A percentile compares a stretch with the other conserved stretches of the same genome.
Conservation (phyloP, 2,797 vertebrate species). For the Moxostoma hubbsi region DNA sequence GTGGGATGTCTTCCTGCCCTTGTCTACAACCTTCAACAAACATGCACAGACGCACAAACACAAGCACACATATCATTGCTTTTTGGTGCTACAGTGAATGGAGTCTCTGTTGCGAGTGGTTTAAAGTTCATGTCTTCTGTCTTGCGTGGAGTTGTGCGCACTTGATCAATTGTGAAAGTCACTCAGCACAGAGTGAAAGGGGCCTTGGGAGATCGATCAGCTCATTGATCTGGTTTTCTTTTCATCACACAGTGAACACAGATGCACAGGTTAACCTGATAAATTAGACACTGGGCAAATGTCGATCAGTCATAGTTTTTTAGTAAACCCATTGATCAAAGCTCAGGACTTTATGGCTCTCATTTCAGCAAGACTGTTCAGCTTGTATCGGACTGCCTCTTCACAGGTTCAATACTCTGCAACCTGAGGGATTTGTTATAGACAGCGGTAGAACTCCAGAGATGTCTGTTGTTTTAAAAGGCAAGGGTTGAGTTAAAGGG, state of each 20-base stretch:
- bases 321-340: constrained; percentile 55
- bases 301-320: constrained; percentile 66
- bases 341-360: constrained; percentile 43
- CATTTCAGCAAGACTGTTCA: constrained; percentile 35
- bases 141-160: constrained; percentile 60
- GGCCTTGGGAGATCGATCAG: constrained; percentile 69
- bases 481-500: constrained; percentile 5
- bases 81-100: constrained; percentile 43
- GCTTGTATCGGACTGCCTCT: constrained; percentile 11
- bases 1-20: constrained; percentile 50
- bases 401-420: constrained; percentile 31
- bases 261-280: constrained; percentile 65
- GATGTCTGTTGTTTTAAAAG: constrained; percentile 3
- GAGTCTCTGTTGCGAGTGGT: constrained; percentile 53
- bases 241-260: constrained; percentile 43
- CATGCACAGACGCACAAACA: constrained; percentile 34
- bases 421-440: constrained; percentile 24
- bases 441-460: constrained; percentile 17
- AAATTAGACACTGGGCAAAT: constrained; percentile 68
- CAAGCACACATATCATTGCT: constrained; percentile 13
- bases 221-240: constrained; percentile 69
- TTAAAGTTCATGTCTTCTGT: constrained; percentile 56
- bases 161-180: constrained; percentile 69
- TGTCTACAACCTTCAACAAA: constrained; percentile 55
- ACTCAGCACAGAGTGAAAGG: constrained; percentile 61